Percentiles rank a stretch among this genome's conserved stretches.
Conservation (phyloP, 2,888 invertebrate species). For the Operophtera brumata region DNA sequence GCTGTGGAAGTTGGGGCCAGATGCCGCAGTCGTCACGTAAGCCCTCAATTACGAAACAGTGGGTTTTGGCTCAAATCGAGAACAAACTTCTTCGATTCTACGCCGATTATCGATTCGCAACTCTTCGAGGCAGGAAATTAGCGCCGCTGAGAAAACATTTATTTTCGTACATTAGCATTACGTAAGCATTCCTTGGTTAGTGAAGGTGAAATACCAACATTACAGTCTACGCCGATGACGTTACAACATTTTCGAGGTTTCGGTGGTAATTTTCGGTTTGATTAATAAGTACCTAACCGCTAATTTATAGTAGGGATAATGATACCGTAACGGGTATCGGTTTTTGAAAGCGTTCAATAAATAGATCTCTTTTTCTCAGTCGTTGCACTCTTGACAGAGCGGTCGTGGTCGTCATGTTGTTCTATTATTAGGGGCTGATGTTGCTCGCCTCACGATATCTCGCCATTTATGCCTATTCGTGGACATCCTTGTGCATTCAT, state of each 20-base stretch:
- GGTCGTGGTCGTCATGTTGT: too few relatives aligned
- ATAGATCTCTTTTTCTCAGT: too few relatives aligned
- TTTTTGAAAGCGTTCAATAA: too few relatives aligned
- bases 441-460: too few relatives aligned
- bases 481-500: too few relatives aligned
- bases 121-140: slow-evolving; percentile 44
- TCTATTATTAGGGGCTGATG: too few relatives aligned
- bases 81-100: slow-evolving; percentile 73
- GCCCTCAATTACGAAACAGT: slow-evolving; percentile 78
- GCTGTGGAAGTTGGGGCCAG: slow-evolving; percentile 65
- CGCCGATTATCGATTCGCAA: slow-evolving; percentile 62
- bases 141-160: slow-evolving; percentile 31
- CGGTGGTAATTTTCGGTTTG: background rate
- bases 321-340: too few relatives aligned
- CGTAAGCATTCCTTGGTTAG: slow-evolving; percentile 19
- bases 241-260: background rate
- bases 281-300: background rate
- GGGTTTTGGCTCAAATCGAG: slow-evolving; percentile 61
- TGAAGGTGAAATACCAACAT: slow-evolving; percentile 9
- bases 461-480: too few relatives aligned
- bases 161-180: slow-evolving; percentile 23
- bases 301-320: too few relatives aligned
- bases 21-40: slow-evolving; percentile 76
- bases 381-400: too few relatives aligned
- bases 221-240: background rate